Evolutionary conservation across 2,888 invertebrate species (phyloP), one percentile per base, ranked within the genome.

Genomic region (Willowsia nigromaculata): DNA sequence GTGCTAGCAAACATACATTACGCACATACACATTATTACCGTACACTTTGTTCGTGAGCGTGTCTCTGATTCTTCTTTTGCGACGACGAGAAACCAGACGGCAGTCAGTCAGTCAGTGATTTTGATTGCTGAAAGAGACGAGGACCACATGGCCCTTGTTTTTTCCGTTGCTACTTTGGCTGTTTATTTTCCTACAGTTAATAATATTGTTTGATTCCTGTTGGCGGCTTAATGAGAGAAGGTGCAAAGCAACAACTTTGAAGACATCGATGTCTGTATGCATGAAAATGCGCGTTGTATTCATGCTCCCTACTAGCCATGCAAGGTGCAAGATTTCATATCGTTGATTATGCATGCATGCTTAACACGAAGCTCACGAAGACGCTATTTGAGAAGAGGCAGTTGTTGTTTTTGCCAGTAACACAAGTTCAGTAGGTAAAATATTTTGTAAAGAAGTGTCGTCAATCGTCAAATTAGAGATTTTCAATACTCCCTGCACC

Each of bases 401-500:
- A 85, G 74, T 85, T 74, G 56, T 56, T 68, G n/a, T n/a, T n/a
- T 50, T 81, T 68, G 27, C 82, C 18, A 43, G 50, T 71, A 15
- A 40, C 47, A 74, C 30, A 37, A 85, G 85, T 68, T 65, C 50
- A 30, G 43, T 47, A 47, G 71, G 50, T 40, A 56, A 30, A 59
- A 62, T 62, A 74, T 53, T 71, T 50, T 47, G 25, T 27, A 74
- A 3, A 33, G 50, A 13, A 88, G 65, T 53, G 43, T 78, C 47
- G 56, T 33, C 80, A 71, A 9, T 71, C 50, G 27, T 71, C 65
- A 30, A 65, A 53, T 84, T 71, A 68, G 15, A 56, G 71, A 88
- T 88, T 88, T 88, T 88, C 88, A 88, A 84, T 88, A 53, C 71
- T 84, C 84, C 88, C 88, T 88, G 88, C 84, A 83, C 30, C 88